Base-by-base conservation (phyloP, 2,113 vertebrate genomes). In the Emberiza fucata region DNA sequence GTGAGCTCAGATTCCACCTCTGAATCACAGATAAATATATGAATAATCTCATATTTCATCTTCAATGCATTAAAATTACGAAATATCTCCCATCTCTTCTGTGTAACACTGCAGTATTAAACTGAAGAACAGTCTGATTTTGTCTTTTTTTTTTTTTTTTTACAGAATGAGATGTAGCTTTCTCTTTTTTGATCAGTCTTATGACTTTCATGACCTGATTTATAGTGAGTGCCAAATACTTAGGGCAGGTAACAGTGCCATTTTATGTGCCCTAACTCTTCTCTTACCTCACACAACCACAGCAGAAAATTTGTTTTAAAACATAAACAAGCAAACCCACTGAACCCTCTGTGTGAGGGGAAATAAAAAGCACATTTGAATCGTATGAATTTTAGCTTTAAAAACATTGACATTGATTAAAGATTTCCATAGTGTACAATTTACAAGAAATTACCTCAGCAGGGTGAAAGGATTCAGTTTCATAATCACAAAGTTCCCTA, bases 391-490 rank as follows among this genome's bases (percentile, higher is more conserved):
- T 90, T 80, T 96, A 94, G 87, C 89, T 96, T 96, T 94, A 96
- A 97, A 96, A 97, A 96, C 82, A 96, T 8, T 86, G 91, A 92
- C 82, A 83, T 45, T 97, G 93, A 97, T 97, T 94, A 95, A 92
- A 64, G 71, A 96, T 95, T 97, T 96, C 96, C 94, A 91, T 39
- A 95, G 92, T 85, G 94, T 96, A 92, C 92, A 94, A 94, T 97
- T 98, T 97, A 97, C 91, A 97, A 98, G 97, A 98, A 97, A 97
- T 97, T 97, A 94, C 91, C 97, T 93, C 97, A 97, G 94, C 94
- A 96, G 96, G 97, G 92, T 93, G 77, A 94, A 94, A 70, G 45
- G 64, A 94, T 97, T 97, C 1, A 12, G 92, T 97, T 98, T 98
- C 96, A 97, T 96, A 98, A 98, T 97, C 95, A 97, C 94, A 92